phyloP scores from a whole-genome alignment of 2,797 vertebrate species.

The Garrulus glandarius region DNA sequence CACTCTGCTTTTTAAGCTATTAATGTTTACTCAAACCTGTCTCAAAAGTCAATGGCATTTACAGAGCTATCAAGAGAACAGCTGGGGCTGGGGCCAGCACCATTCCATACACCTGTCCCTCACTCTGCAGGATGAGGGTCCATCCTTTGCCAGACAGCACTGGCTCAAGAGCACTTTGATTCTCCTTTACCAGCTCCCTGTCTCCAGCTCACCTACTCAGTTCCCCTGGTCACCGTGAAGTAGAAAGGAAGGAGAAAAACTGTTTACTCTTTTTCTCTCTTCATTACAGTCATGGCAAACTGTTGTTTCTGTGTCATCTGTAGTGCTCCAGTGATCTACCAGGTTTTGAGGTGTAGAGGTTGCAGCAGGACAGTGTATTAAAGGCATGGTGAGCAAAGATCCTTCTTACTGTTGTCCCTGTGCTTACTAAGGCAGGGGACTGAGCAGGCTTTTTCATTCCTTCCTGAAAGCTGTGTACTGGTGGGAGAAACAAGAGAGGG shows the following conservation, averaged over 20 bases:
- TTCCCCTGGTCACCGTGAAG: background rate
- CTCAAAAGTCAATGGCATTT: background rate
- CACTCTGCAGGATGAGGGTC: background rate
- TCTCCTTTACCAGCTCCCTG: background rate
- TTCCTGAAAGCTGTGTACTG: background rate
- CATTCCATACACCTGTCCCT: accelerated
- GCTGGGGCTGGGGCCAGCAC: background rate
- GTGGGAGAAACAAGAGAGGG: background rate
- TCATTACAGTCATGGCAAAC: background rate
- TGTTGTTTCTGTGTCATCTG: background rate
- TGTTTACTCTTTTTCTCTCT: background rate
- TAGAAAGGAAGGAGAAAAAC: background rate
- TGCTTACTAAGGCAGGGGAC: background rate
- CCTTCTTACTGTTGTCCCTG: background rate
- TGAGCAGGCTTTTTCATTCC: background rate
- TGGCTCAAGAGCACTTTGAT: background rate
- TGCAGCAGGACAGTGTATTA: background rate
- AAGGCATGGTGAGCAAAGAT: background rate
- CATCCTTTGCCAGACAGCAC: background rate
- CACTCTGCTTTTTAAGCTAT: background rate
- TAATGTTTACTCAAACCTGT: background rate
- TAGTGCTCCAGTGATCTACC: background rate
- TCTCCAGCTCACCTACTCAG: background rate
- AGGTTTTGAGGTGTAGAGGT: background rate
- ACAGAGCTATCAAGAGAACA: background rate